Base-by-base conservation (phyloP, 2,888 invertebrate genomes). In the Brenthis daphne region DNA sequence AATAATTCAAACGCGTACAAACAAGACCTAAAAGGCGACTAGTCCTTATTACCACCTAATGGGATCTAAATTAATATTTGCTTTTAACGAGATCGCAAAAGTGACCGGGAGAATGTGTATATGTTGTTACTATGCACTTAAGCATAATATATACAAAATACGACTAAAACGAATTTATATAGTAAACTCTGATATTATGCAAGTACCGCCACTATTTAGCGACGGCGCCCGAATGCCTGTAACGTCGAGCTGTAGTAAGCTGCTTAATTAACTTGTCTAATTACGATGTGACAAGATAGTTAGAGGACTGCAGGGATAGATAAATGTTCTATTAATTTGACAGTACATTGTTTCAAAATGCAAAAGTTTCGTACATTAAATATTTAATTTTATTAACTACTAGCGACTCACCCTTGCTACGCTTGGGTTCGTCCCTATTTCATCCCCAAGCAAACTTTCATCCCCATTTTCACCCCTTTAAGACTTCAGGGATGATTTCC, bases 251-350 rank as follows among this genome's bases (percentile, higher is more conserved):
- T 56, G 55, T 67, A 61, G 60, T 70, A 71, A 70, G 75, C 70
- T 77, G 76, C 74, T 79, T 83, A 84, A 85, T 86, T 85, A 84
- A 79, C 80, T 77, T 77, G 78, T 80, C 76, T 83, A 82, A 85
- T 85, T 82, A 82, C 76, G 77, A 70, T 70, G 76, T 82, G 80
- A 84, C 82, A 79, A 78, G 77, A 76, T 75, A 74, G 76, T 71
- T 73, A 64, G 67, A 51, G 60, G 37, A 57, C 63, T 61, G 33
- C 61, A 12, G 56, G 16, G 61, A 61, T 69, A 57, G 69, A 63
- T 69, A 69, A 66, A 66, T 69, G 69, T 65, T 69, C 69, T 13
- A 66, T 69, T 63, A 69, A 69, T 57, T 65, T 47, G 53, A 63
- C 37, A 66, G 57, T 47, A 65, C 56, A 67, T 67, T 61, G 67